phyloP scores from a whole-genome alignment of 2,888 invertebrate genomes.

The Hirtodrosophila alboralis region DNA sequence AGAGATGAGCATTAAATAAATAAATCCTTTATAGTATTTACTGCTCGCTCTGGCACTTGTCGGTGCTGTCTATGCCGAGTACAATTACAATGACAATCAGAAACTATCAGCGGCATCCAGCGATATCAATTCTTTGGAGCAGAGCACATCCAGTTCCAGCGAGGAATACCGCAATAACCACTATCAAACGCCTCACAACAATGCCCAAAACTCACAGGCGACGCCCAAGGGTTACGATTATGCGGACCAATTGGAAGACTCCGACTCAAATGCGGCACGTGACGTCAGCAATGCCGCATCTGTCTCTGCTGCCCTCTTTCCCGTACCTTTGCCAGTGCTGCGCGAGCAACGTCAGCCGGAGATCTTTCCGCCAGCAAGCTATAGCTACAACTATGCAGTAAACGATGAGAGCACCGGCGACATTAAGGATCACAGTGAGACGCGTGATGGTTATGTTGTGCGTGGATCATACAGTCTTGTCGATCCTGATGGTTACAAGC shows the following conservation, averaged over 20 bases:
- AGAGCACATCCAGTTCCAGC: conserved; percentile 28
- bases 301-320: conserved; percentile 23
- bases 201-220: conserved; percentile 59
- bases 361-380: conserved; percentile 73
- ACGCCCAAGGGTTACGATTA: conserved; percentile 68
- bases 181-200: conserved; percentile 49
- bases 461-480: conserved; percentile 85
- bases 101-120: conserved; percentile 20
- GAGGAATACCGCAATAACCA: conserved; percentile 63
- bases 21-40: conserved; percentile 39
- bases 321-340: conserved; percentile 30
- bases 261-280: conserved; percentile 37
- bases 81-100: conserved; percentile 35
- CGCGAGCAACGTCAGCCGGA: conserved; percentile 45
- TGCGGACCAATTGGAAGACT: conserved; percentile 1
- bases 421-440: conserved; percentile 85
- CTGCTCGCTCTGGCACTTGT: conserved; percentile 49
- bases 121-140: conserved; percentile 54
- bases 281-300: conserved; percentile 32
- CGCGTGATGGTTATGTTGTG: conserved; percentile 85
- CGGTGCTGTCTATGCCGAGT: conserved; percentile 40
- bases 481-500: conserved; percentile 85
- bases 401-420: conserved; percentile 85
- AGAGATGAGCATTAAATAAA: background rate
- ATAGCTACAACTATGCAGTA: conserved; percentile 84